phyloP scores from a whole-genome alignment of 2,888 invertebrate genomes.

The Holacanthella duospinosa region DNA sequence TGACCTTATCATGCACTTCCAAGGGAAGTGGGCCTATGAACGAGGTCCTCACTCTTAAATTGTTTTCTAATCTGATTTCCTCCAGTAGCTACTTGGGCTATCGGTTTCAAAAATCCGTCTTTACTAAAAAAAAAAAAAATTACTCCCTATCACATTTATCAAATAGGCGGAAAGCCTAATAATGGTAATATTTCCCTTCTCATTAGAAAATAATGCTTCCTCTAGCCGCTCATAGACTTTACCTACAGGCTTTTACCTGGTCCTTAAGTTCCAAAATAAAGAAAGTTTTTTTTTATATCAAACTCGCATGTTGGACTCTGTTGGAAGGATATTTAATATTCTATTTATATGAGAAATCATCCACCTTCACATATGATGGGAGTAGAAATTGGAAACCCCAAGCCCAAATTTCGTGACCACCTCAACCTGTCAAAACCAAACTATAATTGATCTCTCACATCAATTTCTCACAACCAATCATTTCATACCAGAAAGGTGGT shows the following conservation, averaged over 20 bases:
- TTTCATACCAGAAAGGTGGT: not conserved
- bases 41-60: not conserved
- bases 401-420: too few relatives aligned
- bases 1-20: conserved; percentile 1
- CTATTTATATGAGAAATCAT: too few relatives aligned
- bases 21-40: not conserved
- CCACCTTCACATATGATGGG: too few relatives aligned
- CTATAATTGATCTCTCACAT: not conserved
- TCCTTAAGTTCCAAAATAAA: not conserved
- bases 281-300: not conserved
- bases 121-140: not conserved
- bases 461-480: not conserved
- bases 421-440: not conserved
- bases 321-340: too few relatives aligned
- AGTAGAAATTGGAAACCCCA: too few relatives aligned
- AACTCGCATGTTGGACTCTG: too few relatives aligned
- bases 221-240: not conserved
- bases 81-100: not conserved
- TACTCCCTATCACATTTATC: too few relatives aligned
- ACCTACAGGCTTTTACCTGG: too few relatives aligned
- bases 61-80: conserved; percentile 4
- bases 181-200: not conserved
- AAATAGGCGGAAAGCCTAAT: not conserved
- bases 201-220: not conserved
- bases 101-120: too few relatives aligned